Percentiles rank a stretch among this genome's conserved stretches.
Evolutionary conservation across 2,888 invertebrate species (phyloP).

Genomic region (Drosophila pegasa): DNA sequence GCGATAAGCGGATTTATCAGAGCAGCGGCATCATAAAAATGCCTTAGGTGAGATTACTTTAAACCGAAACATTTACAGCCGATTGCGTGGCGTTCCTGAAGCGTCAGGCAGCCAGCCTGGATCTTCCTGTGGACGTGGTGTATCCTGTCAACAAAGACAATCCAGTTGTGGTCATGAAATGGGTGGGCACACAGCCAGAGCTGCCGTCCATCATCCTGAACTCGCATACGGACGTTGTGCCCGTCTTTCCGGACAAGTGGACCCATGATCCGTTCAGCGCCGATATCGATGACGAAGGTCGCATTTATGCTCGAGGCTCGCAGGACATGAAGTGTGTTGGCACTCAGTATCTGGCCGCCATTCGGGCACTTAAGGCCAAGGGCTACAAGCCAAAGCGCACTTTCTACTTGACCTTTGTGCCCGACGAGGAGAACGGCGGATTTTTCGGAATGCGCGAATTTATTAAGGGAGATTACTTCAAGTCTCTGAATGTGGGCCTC

Average conservation of each 20-base stretch:
- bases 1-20: slow-evolving; percentile 5
- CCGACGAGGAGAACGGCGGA: slow-evolving; percentile 91
- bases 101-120: slow-evolving; percentile 89
- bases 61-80: slow-evolving; percentile 40
- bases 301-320: slow-evolving; percentile 90
- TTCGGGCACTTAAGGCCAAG: slow-evolving; percentile 87
- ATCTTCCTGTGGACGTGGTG: slow-evolving; percentile 88
- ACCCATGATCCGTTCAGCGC: slow-evolving; percentile 95
- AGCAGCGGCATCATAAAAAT: slow-evolving; percentile 4
- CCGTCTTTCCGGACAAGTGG: slow-evolving; percentile 95
- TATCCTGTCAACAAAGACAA: slow-evolving; percentile 87
- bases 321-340: slow-evolving; percentile 95
- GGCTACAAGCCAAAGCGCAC: slow-evolving; percentile 88
- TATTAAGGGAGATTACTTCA: slow-evolving; percentile 88
- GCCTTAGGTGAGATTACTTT: neutral
- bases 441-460: slow-evolving; percentile 90
- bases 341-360: slow-evolving; percentile 91
- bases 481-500: slow-evolving; percentile 90
- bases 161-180: slow-evolving; percentile 92
- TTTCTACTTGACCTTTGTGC: slow-evolving; percentile 90
- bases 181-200: slow-evolving; percentile 90
- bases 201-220: slow-evolving; percentile 93
- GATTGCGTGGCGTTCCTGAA: slow-evolving; percentile 89
- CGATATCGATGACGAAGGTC: slow-evolving; percentile 92
- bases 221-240: slow-evolving; percentile 98